These are phyloP conservation scores for Allobates femoralis DNA, from an alignment of 2,797 vertebrate species.

Conservation along the genomic window DNA sequence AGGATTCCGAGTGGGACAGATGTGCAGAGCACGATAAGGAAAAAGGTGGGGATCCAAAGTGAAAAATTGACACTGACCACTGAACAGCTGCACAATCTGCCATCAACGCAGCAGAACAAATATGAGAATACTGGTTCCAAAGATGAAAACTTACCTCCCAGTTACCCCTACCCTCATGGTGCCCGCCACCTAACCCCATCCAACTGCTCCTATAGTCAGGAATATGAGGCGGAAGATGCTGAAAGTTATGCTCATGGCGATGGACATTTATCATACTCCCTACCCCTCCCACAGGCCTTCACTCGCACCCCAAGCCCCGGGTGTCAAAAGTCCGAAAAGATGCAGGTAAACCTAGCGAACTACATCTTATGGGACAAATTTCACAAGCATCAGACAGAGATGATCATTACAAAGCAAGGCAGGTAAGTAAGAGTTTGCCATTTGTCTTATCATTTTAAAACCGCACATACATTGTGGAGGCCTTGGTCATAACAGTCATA, in stretches of 20 bases:
- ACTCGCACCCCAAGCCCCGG: constrained; percentile 81
- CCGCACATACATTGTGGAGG: not conserved
- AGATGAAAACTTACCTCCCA: constrained; percentile 75
- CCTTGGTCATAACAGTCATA: not conserved
- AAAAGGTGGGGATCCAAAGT: not conserved
- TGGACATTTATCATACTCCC: constrained; percentile 72
- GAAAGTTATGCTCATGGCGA: constrained; percentile 63
- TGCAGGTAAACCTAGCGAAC: constrained; percentile 91
- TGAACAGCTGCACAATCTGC: constrained; percentile 25
- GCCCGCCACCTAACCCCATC: constrained; percentile 76
- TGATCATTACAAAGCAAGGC: constrained; percentile 98
- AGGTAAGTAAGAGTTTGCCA: constrained; percentile 79
- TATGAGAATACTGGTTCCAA: constrained; percentile 14
- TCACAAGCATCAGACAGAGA: constrained; percentile 96
- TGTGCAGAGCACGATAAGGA: constrained; percentile 6
- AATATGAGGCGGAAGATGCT: constrained; percentile 21
- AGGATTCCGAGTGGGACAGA: constrained; percentile 11
- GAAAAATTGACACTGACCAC: constrained; percentile 19
- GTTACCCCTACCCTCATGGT: constrained; percentile 77
- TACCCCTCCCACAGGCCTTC: constrained; percentile 76
- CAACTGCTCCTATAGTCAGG: constrained; percentile 60
- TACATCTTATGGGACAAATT: constrained; percentile 96
- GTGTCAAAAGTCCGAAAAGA: constrained; percentile 89
- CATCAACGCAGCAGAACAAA: constrained; percentile 16
- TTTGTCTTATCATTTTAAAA: not conserved